Conservation (phyloP, 2,113 vertebrate species). For the Eptesicus fuscus region DNA sequence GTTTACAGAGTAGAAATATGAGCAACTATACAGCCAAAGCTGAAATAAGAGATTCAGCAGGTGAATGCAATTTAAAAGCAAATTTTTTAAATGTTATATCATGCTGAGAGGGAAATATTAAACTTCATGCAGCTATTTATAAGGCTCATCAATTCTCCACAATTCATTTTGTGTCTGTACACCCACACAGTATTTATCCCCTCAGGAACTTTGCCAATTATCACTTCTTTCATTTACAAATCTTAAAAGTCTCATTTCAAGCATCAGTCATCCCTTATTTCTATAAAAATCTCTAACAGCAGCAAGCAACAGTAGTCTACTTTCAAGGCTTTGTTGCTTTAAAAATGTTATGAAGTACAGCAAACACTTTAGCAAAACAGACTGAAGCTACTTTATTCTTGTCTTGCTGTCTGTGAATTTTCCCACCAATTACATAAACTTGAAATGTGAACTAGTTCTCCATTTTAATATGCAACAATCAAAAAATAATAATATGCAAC, state of each 20-base stretch:
- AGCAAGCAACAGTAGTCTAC: slow-evolving; percentile 29
- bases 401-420: background rate
- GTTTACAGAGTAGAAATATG: background rate
- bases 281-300: slow-evolving; percentile 51
- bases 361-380: background rate
- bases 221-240: slow-evolving; percentile 62
- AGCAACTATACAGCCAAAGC: background rate
- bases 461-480: background rate
- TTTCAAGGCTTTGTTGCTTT: slow-evolving; percentile 35
- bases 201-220: slow-evolving; percentile 55
- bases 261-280: background rate
- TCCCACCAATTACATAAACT: background rate
- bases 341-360: slow-evolving; percentile 33
- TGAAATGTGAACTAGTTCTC: slow-evolving; percentile 27
- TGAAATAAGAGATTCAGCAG: slow-evolving; percentile 17
- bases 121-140: slow-evolving; percentile 42
- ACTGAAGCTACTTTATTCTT: background rate
- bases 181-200: background rate
- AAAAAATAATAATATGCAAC: background rate
- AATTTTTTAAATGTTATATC: slow-evolving; percentile 3
- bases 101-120: background rate
- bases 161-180: slow-evolving; percentile 26
- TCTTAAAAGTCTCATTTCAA: slow-evolving; percentile 58
- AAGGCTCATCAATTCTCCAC: slow-evolving; percentile 38
- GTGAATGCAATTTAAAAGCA: slow-evolving; percentile 5